Percentiles rank a stretch among this genome's conserved stretches.
phyloP scores from a whole-genome alignment of 2,888 invertebrate genomes.

The Lapara coniferarum region DNA sequence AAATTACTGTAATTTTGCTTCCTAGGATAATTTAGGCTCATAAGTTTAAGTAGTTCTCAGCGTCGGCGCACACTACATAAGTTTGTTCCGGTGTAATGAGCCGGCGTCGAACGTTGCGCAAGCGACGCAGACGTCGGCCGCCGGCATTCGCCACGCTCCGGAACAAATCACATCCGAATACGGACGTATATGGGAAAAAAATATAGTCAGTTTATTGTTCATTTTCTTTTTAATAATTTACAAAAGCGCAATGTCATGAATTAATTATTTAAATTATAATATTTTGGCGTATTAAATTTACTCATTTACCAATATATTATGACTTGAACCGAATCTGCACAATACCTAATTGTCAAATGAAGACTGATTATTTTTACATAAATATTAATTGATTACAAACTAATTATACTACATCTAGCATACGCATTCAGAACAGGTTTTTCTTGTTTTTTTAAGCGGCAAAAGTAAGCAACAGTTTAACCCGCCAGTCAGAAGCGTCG shows the following conservation, averaged over 20 bases:
- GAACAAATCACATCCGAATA: constrained; percentile 77
- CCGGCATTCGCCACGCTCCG: constrained; percentile 71
- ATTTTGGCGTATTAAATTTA: no score
- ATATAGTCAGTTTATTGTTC: constrained; percentile 29
- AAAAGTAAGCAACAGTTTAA: background rate
- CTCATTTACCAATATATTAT: background rate
- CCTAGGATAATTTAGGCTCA: background rate
- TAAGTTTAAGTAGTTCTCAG: constrained; percentile 23
- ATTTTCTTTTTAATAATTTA: background rate
- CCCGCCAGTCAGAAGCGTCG: constrained; percentile 16
- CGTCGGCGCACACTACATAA: constrained; percentile 45
- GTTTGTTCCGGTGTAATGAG: constrained; percentile 77
- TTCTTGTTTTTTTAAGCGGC: background rate
- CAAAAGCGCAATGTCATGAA: no score
- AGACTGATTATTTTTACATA: background rate
- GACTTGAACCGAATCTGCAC: no score
- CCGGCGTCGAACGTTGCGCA: constrained; percentile 67
- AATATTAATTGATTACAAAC: background rate
- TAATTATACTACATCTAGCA: no score
- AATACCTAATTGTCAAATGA: no score
- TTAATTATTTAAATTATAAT: no score
- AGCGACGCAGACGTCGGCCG: constrained; percentile 64
- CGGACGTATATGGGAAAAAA: constrained; percentile 48
- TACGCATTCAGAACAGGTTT: background rate
- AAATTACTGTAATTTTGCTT: no score